phyloP scores from a whole-genome alignment of 2,797 vertebrate species.

The Falco columbarius region DNA sequence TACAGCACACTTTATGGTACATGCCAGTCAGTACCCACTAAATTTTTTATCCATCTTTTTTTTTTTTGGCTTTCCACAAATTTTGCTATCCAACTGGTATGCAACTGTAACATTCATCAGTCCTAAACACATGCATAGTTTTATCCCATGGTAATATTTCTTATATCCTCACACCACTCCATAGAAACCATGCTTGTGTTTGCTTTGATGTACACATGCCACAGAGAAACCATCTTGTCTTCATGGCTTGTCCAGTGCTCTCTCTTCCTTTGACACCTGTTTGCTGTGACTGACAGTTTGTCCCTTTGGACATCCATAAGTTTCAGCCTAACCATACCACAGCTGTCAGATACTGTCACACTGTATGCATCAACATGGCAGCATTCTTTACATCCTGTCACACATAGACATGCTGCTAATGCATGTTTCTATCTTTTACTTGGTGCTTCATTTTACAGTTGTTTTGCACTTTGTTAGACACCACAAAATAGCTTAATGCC shows the following conservation, averaged over 20 bases:
- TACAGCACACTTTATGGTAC: not conserved
- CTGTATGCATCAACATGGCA: not conserved
- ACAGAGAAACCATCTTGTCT: not conserved
- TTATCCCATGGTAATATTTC: not conserved
- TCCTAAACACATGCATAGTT: not conserved
- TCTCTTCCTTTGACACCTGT: not conserved
- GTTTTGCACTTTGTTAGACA: not conserved
- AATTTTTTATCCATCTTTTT: not conserved
- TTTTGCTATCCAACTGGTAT: not conserved
- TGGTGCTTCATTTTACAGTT: not conserved
- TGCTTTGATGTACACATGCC: fast-evolving
- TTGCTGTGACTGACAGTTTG: not conserved
- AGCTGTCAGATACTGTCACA: not conserved
- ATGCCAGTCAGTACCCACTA: not conserved
- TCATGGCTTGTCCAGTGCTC: not conserved
- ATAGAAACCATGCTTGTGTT: not conserved
- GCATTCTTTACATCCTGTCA: not conserved
- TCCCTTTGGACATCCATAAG: not conserved
- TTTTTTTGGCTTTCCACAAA: not conserved
- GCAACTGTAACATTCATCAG: not conserved
- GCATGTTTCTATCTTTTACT: not conserved
- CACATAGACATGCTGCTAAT: not conserved
- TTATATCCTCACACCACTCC: not conserved
- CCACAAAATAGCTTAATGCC: not conserved
- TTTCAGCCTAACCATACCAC: not conserved